These are phyloP conservation scores for Sepiola atlantica DNA, from an alignment of 2,888 invertebrate genomes.

Conservation along the genomic window DNA sequence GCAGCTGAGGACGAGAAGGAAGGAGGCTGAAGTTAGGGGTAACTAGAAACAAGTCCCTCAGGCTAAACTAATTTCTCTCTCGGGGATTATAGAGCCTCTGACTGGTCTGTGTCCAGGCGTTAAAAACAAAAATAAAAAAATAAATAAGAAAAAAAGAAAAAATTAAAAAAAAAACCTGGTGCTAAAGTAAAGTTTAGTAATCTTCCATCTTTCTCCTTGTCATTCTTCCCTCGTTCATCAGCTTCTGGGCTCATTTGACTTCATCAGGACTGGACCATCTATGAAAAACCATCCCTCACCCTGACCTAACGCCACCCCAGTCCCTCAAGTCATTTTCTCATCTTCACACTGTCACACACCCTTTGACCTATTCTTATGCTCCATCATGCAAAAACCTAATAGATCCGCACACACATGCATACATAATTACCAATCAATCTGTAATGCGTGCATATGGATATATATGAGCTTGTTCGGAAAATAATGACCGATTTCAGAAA, in stretches of 20 bases:
- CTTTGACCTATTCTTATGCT: background rate
- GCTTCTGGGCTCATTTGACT: background rate
- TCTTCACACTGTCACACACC: background rate
- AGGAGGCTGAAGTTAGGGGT: background rate
- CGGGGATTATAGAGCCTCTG: background rate
- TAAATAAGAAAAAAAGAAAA: background rate
- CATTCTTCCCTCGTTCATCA: conserved; percentile 12
- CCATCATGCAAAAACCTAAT: background rate
- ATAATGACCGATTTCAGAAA: no score
- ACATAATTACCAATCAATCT: background rate
- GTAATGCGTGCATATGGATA: background rate
- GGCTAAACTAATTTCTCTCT: background rate
- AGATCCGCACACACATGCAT: background rate
- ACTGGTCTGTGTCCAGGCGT: background rate
- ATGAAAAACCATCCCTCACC: background rate
- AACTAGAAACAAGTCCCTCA: conserved; percentile 13
- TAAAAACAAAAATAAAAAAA: background rate
- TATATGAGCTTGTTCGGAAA: background rate
- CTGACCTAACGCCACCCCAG: no score
- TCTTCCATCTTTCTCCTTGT: background rate
- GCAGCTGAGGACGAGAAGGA: no score
- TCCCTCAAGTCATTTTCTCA: background rate
- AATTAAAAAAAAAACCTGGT: background rate
- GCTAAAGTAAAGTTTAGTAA: background rate
- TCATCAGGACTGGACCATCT: background rate